Evolutionary conservation across 1,140 invertebrate genomes (phyloP), one percentile per base, ranked within the genome.

Genomic region (Samia ricini): DNA sequence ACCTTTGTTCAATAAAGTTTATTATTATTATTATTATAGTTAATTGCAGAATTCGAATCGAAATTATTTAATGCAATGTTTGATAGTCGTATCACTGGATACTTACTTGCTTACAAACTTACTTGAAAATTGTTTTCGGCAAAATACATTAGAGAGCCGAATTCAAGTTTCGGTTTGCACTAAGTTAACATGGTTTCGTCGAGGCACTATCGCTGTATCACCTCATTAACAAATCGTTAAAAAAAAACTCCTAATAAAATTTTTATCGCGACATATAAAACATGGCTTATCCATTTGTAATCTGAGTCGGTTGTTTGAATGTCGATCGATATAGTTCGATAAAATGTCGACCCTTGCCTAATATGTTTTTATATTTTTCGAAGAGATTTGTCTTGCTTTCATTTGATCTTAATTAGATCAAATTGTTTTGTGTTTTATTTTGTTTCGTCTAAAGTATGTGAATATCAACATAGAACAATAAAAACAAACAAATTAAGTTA

Each of bases 191-290:
- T 42, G 1, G 33, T 42, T 15, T 42, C 33, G 33, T 10, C 12
- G 4, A 12, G 4, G 12, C 33, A 15, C 33, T 42, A 42, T 42
- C 33, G 1, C 33, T 12, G 33, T 42, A 42, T 15, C 33, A 42
- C 33, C 33, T 42, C 33, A 42, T 42, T 42, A 42, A 42, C 33
- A 42, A 42, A 42, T 42, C 33, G 33, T 42, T 42, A 42, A 42
- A 42, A n/a, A n/a, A 42, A 42, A 42, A 15, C 33, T 42, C 33
- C 33, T 42, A 42, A 42, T 42, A 42, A 42, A 8, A 12, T 42
- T 12, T 42, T 42, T 42, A 42, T 42, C 33, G 33, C n/a, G 33
- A 42, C n/a, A 15, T 15, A 42, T 42, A 42, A 42, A 42, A 42
- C 33, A 42, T 15, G 33, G 33, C 33, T 42, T 42, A 42, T 42